A percentile compares a stretch with the other conserved stretches of the same genome.
These are phyloP conservation scores for Irena cyanogastra DNA, from an alignment of 2,113 vertebrate genomes.

Conservation along the genomic window DNA sequence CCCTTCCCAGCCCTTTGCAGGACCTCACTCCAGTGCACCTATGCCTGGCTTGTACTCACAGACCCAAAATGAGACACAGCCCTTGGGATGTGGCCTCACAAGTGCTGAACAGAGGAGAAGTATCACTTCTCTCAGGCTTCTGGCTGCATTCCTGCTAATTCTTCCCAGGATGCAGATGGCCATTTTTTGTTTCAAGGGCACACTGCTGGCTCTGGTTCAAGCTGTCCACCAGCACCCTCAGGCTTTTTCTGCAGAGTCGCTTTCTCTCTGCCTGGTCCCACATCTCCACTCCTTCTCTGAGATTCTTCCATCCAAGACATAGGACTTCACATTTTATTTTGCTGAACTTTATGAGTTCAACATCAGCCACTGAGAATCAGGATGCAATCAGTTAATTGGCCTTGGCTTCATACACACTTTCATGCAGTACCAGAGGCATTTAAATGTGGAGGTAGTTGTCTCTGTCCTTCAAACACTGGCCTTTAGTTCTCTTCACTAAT, in stretches of 20 bases:
- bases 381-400: conserved; percentile 64
- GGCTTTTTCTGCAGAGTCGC: not conserved
- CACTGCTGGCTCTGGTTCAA: not conserved
- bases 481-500: conserved; percentile 70
- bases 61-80: not conserved
- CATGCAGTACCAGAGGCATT: conserved; percentile 72
- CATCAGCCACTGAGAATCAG: not conserved
- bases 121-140: not conserved
- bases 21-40: not conserved
- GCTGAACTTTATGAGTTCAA: not conserved
- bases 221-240: not conserved
- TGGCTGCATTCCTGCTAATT: not conserved
- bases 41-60: fast-evolving
- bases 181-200: not conserved
- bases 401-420: conserved; percentile 70
- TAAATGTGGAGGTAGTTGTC: conserved; percentile 69
- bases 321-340: not conserved
- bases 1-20: not conserved
- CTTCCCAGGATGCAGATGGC: not conserved
- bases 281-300: not conserved
- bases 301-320: not conserved
- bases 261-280: not conserved
- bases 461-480: conserved; percentile 46
- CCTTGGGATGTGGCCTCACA: not conserved
- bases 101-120: not conserved